phyloP scores from a whole-genome alignment of 2,797 vertebrate species.

The Argyrosomus regius region DNA sequence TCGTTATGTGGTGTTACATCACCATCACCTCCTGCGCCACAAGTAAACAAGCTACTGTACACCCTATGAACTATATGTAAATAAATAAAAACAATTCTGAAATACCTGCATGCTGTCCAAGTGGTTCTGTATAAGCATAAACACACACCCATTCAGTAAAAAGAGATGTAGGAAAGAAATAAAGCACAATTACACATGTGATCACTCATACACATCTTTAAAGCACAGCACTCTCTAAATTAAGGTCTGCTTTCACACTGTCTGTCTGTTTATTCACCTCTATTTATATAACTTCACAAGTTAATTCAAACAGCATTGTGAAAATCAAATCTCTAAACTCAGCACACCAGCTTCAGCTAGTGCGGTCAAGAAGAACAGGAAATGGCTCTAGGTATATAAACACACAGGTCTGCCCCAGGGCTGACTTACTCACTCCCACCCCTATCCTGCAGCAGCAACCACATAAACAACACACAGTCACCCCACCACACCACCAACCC shows the following conservation, averaged over 20 bases:
- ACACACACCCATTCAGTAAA: conserved; percentile 88
- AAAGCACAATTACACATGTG: conserved; percentile 81
- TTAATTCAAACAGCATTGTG: neutral
- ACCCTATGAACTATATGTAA: conserved; percentile 46
- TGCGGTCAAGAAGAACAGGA: conserved; percentile 39
- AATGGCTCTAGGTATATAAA: conserved; percentile 14
- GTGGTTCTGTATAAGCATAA: conserved; percentile 94
- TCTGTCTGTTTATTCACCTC: neutral
- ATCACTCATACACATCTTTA: conserved; percentile 70
- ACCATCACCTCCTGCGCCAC: conserved; percentile 25
- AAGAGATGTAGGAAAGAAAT: conserved; percentile 86
- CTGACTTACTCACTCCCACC: conserved; percentile 28
- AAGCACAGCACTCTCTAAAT: conserved; percentile 53
- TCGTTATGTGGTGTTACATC: conserved; percentile 30
- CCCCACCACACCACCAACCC: neutral
- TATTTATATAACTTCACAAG: conserved; percentile 17
- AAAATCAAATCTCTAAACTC: neutral
- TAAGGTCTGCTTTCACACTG: conserved; percentile 20
- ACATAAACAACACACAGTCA: conserved; percentile 55
- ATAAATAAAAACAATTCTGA: conserved; percentile 81
- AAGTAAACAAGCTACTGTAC: conserved; percentile 52
- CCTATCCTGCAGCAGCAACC: conserved; percentile 31
- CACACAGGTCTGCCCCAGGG: conserved; percentile 43
- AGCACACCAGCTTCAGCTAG: conserved; percentile 13
- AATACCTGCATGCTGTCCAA: conserved; percentile 99